Conservation (phyloP, 1,140 invertebrate genomes). For the Caenorhabditis remanei region DNA sequence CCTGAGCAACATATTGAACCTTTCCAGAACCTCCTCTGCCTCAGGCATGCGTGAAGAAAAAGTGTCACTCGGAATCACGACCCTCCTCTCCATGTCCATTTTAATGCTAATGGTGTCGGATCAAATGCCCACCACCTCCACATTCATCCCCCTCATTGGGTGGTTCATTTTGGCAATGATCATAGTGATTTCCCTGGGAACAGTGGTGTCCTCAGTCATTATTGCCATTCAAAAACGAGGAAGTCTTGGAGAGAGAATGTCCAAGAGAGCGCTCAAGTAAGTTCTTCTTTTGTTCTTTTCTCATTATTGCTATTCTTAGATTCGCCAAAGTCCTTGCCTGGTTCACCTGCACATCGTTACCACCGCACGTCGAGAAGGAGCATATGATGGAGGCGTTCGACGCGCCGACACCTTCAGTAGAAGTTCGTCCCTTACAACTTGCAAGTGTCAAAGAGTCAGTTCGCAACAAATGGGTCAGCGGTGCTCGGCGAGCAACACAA, state of each 20-base stretch:
- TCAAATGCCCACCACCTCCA: slow-evolving; percentile 77
- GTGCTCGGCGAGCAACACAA: slow-evolving; percentile 41
- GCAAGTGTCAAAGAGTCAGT: slow-evolving; percentile 46
- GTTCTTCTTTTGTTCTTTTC: neutral
- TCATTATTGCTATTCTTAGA: slow-evolving; percentile 29
- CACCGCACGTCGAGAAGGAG: slow-evolving; percentile 74
- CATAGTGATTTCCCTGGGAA: slow-evolving; percentile 74
- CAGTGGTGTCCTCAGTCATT: slow-evolving; percentile 74
- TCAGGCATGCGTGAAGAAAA: slow-evolving; percentile 77
- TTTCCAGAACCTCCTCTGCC: slow-evolving; percentile 75
- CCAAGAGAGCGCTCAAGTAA: slow-evolving; percentile 66
- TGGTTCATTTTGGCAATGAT: slow-evolving; percentile 78
- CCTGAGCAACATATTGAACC: no score
- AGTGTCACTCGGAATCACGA: slow-evolving; percentile 73
- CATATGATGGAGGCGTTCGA: slow-evolving; percentile 63
- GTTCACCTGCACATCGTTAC: slow-evolving; percentile 73
- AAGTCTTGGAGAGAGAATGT: slow-evolving; percentile 73
- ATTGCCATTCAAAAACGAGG: slow-evolving; percentile 76
- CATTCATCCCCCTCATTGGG: slow-evolving; percentile 73
- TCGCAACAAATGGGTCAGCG: slow-evolving; percentile 48
- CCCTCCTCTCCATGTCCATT: slow-evolving; percentile 76
- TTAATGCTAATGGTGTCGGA: slow-evolving; percentile 77
- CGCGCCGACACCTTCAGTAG: slow-evolving; percentile 54
- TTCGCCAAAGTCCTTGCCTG: slow-evolving; percentile 69
- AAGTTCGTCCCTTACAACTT: slow-evolving; percentile 57